A percentile compares a stretch with the other conserved stretches of the same genome.
These are phyloP conservation scores for Stegodyphus dumicola DNA, from an alignment of 1,140 invertebrate species.

Conservation along the genomic window DNA sequence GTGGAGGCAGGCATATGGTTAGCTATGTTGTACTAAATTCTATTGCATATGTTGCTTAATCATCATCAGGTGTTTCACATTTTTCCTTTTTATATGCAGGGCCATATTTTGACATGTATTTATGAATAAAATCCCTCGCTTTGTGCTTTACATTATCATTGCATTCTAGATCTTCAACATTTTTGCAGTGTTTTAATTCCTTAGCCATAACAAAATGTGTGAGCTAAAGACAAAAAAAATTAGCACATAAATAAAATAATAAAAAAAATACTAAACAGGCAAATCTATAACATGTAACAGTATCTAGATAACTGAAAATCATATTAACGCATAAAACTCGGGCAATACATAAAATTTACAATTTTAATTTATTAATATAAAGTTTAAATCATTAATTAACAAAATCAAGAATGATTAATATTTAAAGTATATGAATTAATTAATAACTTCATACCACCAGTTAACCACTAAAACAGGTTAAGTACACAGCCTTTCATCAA, in stretches of 20 bases:
- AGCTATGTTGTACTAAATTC: constrained; percentile 16
- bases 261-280: background rate
- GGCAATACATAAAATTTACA: too few relatives aligned
- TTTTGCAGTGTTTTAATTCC: constrained; percentile 91
- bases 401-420: too few relatives aligned
- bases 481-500: too few relatives aligned
- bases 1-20: constrained; percentile 34
- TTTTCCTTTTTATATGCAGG: constrained; percentile 68
- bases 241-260: background rate
- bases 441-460: too few relatives aligned
- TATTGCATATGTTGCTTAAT: background rate
- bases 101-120: constrained; percentile 95
- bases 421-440: too few relatives aligned
- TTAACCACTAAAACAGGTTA: too few relatives aligned
- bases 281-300: too few relatives aligned
- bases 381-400: too few relatives aligned
- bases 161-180: constrained; percentile 86
- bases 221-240: constrained; percentile 73
- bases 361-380: too few relatives aligned
- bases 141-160: constrained; percentile 94
- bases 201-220: constrained; percentile 97
- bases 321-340: too few relatives aligned
- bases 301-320: too few relatives aligned
- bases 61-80: constrained; percentile 7
- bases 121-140: constrained; percentile 92